phyloP scores from a whole-genome alignment of 2,888 invertebrate genomes.

The Brachynemurus nebulosus region DNA sequence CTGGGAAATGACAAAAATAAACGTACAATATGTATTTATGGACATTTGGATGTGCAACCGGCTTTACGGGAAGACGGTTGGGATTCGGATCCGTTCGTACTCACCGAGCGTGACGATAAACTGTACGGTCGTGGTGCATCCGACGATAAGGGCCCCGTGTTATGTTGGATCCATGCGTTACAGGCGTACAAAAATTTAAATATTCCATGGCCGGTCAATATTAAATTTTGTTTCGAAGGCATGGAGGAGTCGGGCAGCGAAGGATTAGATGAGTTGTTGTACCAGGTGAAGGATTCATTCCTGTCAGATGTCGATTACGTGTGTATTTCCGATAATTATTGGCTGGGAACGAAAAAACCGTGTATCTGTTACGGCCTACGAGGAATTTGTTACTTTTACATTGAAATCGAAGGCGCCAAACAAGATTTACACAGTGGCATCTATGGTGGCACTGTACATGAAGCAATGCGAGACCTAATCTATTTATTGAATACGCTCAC shows the following conservation, averaged over 20 bases:
- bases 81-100: slow-evolving; percentile 86
- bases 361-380: slow-evolving; percentile 94
- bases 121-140: slow-evolving; percentile 83
- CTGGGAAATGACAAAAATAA: slow-evolving; percentile 73
- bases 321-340: slow-evolving; percentile 98
- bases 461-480: slow-evolving; percentile 85
- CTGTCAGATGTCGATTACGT: slow-evolving; percentile 79
- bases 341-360: slow-evolving; percentile 93
- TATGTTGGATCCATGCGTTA: slow-evolving; percentile 91
- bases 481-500: slow-evolving; percentile 72
- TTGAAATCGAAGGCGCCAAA: slow-evolving; percentile 75
- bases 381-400: slow-evolving; percentile 81
- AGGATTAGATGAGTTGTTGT: slow-evolving; percentile 80
- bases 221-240: slow-evolving; percentile 89
- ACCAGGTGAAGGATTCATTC: slow-evolving; percentile 57
- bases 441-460: slow-evolving; percentile 86
- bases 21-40: slow-evolving; percentile 89
- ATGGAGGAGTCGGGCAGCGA: slow-evolving; percentile 98
- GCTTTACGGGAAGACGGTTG: slow-evolving; percentile 88
- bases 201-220: slow-evolving; percentile 51
- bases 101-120: slow-evolving; percentile 78
- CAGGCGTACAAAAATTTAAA: slow-evolving; percentile 69
- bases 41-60: slow-evolving; percentile 97
- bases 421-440: slow-evolving; percentile 95
- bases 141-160: slow-evolving; percentile 90